Evolutionary conservation across 2,888 invertebrate genomes (phyloP).

Genomic region (Drosophila kanekoi): DNA sequence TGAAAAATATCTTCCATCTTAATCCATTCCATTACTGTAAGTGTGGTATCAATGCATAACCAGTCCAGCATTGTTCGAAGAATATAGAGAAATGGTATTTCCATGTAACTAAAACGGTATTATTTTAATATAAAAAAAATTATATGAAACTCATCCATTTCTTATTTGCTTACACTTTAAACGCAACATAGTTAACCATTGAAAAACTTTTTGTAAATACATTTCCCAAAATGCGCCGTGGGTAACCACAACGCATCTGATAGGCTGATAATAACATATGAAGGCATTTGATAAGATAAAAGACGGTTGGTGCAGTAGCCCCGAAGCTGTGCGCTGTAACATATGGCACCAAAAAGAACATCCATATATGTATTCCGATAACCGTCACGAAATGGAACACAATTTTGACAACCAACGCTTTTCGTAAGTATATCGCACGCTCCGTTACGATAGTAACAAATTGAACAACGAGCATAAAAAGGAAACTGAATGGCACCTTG

Average conservation of each 20-base stretch:
- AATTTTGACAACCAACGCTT: conserved; percentile 95
- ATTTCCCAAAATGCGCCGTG: conserved; percentile 97
- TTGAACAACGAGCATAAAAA: conserved; percentile 97
- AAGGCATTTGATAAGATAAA: conserved; percentile 98
- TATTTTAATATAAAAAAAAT: neutral
- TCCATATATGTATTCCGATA: conserved; percentile 96
- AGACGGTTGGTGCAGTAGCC: conserved; percentile 93
- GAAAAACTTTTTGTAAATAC: conserved; percentile 98
- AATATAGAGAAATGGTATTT: conserved; percentile 97
- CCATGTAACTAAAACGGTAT: conserved; percentile 88
- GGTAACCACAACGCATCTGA: conserved; percentile 98
- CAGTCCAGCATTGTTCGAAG: conserved; percentile 98
- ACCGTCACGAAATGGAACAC: conserved; percentile 96
- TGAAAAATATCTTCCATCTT: conserved; percentile 99
- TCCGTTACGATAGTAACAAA: conserved; percentile 97
- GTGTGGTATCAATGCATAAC: conserved; percentile 99
- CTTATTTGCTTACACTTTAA: conserved; percentile 90
- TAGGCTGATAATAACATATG: conserved; percentile 97
- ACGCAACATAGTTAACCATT: conserved; percentile 94
- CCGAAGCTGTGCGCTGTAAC: conserved; percentile 91
- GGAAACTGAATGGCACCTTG: conserved; percentile 96
- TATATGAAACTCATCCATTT: neutral
- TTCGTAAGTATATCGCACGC: conserved; percentile 96
- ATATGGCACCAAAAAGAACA: conserved; percentile 97
- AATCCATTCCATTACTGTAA: conserved; percentile 98